phyloP scores from a whole-genome alignment of 30 jellyfish, hydroid and myxozoan species.

The Clytia hemisphaerica region DNA sequence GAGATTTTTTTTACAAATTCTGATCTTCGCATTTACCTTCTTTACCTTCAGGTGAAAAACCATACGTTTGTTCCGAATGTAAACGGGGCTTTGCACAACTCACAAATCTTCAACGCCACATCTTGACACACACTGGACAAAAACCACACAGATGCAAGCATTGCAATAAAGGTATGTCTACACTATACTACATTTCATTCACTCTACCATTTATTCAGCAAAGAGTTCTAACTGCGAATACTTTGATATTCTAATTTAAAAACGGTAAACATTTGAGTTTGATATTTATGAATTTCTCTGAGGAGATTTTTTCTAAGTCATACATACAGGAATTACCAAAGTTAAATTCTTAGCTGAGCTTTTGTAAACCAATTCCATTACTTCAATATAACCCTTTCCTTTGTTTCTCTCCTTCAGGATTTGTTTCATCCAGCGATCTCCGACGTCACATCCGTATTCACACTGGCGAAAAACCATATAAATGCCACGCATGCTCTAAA shows the following conservation, averaged over 20 bases:
- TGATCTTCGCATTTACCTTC: no score
- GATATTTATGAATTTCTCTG: no score
- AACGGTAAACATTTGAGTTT: neutral
- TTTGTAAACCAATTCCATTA: no score
- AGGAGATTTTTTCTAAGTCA: no score
- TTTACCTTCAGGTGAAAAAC: constrained; percentile 73
- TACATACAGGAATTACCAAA: no score
- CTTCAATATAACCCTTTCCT: no score
- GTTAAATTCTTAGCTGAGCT: no score
- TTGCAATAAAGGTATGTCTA: constrained; percentile 65
- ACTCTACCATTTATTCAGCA: neutral
- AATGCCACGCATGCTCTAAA: constrained; percentile 91
- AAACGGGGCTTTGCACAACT: constrained; percentile 97
- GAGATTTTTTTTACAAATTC: neutral
- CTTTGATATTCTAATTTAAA: neutral
- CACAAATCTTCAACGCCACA: constrained; percentile 90
- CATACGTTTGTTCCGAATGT: constrained; percentile 87
- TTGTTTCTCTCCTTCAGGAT: constrained; percentile 14
- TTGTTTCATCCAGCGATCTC: constrained; percentile 87
- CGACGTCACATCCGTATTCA: constrained; percentile 95
- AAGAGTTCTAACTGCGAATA: neutral
- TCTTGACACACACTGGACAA: constrained; percentile 93
- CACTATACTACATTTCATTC: neutral
- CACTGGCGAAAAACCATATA: constrained; percentile 96
- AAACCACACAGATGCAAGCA: constrained; percentile 94